phyloP scores from a whole-genome alignment of 2,888 invertebrate species.

The Lycophotia porphyrea region DNA sequence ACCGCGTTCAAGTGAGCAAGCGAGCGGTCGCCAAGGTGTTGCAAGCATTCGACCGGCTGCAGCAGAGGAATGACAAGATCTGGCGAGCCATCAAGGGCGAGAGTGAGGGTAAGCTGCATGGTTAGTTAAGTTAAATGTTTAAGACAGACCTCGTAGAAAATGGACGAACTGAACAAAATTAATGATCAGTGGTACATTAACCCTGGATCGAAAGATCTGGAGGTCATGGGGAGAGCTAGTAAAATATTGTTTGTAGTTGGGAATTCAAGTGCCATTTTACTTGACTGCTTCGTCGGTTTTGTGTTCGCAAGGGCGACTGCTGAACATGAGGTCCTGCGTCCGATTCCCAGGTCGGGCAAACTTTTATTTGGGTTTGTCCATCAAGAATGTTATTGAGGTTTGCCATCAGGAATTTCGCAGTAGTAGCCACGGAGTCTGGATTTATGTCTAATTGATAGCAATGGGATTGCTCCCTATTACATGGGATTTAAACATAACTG shows the following conservation, averaged over 20 bases:
- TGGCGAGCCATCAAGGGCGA: constrained; percentile 96
- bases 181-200: not conserved
- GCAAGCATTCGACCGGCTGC: constrained; percentile 98
- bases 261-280: not conserved
- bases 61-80: constrained; percentile 98
- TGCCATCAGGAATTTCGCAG: too few relatives aligned
- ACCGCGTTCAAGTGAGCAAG: constrained; percentile 98
- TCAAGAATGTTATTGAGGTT: too few relatives aligned
- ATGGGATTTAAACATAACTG: too few relatives aligned
- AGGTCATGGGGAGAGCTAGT: not conserved
- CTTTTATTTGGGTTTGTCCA: too few relatives aligned
- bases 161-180: not conserved
- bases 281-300: not conserved
- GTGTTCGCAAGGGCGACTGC: too few relatives aligned
- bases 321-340: too few relatives aligned
- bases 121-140: constrained; percentile 3
- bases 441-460: too few relatives aligned
- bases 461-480: too few relatives aligned
- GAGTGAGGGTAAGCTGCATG: constrained; percentile 89
- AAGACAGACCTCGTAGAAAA: not conserved
- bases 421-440: too few relatives aligned
- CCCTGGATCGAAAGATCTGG: not conserved
- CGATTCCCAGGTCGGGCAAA: too few relatives aligned
- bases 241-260: not conserved
- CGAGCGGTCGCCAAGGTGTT: constrained; percentile 98